Conservation (phyloP, 2,888 invertebrate species). For the Lasioglossum zephyrum region DNA sequence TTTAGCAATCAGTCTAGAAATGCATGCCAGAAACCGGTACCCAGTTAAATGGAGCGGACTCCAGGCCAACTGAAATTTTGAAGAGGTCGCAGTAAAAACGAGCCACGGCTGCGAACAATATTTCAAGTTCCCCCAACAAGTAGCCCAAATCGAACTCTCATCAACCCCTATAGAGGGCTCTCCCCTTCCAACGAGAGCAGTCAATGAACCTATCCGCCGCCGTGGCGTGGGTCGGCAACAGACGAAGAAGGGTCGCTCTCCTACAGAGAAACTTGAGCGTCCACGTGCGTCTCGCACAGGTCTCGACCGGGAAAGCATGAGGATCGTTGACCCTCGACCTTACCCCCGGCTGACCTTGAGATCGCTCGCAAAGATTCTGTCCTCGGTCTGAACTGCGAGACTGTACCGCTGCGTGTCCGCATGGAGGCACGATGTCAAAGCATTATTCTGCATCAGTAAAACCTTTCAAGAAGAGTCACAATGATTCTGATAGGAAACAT, state of each 20-base stretch:
- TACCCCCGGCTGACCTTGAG: conserved; percentile 64
- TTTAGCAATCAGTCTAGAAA: background rate
- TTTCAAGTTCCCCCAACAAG: background rate
- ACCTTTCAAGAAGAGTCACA: background rate
- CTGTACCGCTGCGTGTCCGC: background rate
- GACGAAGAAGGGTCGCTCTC: conserved; percentile 16
- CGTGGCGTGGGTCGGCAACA: conserved; percentile 13
- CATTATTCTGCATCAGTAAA: background rate
- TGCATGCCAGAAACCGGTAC: background rate
- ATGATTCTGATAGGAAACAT: background rate
- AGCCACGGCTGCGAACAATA: background rate
- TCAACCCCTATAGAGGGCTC: background rate
- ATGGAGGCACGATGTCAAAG: background rate
- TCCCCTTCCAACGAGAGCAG: conserved; percentile 6
- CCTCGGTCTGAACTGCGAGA: conserved; percentile 13
- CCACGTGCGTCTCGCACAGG: conserved; percentile 35
- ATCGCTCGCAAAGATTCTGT: conserved; percentile 59
- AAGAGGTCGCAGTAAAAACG: background rate
- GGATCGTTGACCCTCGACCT: conserved; percentile 64
- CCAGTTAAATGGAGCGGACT: background rate
- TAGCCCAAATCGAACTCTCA: background rate
- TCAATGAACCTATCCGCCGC: conserved; percentile 27
- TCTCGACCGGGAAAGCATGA: conserved; percentile 46
- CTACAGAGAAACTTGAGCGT: conserved; percentile 6
- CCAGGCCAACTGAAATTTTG: background rate